A percentile compares a stretch with the other conserved stretches of the same genome.
phyloP scores from a whole-genome alignment of 2,797 vertebrate genomes.

The Aeoliscus strigatus region DNA sequence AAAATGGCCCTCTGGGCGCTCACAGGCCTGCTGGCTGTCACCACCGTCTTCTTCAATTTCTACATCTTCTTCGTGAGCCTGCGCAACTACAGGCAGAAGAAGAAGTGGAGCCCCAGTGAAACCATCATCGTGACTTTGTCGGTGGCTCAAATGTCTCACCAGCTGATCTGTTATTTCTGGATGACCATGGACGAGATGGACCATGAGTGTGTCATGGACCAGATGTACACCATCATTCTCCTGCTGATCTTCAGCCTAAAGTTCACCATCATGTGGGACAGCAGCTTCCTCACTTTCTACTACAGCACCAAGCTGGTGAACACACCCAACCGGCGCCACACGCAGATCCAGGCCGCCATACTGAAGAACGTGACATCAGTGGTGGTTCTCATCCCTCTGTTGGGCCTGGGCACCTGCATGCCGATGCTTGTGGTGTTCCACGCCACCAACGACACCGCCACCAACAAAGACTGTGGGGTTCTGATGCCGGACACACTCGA shows the following conservation, averaged over 20 bases:
- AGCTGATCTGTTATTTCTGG: conserved; percentile 69
- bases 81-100: conserved; percentile 54
- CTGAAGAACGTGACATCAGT: conserved; percentile 61
- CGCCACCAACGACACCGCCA: conserved; percentile 12
- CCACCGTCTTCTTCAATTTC: conserved; percentile 69
- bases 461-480: conserved; percentile 47
- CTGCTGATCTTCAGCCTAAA: conserved; percentile 63
- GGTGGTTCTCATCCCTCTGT: conserved; percentile 57
- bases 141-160: conserved; percentile 47
- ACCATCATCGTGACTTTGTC: conserved; percentile 69
- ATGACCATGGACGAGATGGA: conserved; percentile 70
- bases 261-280: conserved; percentile 74
- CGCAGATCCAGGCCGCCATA: conserved; percentile 60
- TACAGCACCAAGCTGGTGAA: conserved; percentile 77
- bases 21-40: conserved; percentile 55
- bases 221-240: conserved; percentile 46
- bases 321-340: conserved; percentile 69
- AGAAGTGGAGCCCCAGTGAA: conserved; percentile 66
- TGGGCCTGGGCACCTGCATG: conserved; percentile 52
- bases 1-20: conserved; percentile 60
- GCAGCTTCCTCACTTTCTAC: conserved; percentile 73
- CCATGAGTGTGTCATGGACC: conserved; percentile 29
- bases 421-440: conserved; percentile 56
- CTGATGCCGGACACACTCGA: conserved; percentile 21
- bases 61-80: conserved; percentile 68